Evolutionary conservation across 2,888 invertebrate species (phyloP).

Genomic region (Cremastinae sp.): DNA sequence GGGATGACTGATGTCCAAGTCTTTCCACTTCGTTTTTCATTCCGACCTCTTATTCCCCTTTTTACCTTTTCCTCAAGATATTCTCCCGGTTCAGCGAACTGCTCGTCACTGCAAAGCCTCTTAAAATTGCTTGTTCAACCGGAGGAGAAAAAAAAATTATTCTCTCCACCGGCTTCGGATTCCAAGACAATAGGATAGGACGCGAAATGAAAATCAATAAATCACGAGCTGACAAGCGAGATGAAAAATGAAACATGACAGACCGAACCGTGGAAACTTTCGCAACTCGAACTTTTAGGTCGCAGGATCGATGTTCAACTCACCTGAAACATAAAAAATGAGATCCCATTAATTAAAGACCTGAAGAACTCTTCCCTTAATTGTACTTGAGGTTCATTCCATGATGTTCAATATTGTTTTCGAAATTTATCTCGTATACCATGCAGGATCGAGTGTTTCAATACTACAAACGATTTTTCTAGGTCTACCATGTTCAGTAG

Average conservation of each 20-base stretch:
- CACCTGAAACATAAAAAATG: conserved; percentile 44
- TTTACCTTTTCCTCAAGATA: conserved; percentile 5
- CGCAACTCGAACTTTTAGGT: too few relatives aligned
- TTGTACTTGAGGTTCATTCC: too few relatives aligned
- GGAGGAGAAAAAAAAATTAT: conserved; percentile 17
- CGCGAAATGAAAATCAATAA: conserved; percentile 42
- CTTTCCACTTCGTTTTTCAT: conserved; percentile 74
- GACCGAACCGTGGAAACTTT: too few relatives aligned
- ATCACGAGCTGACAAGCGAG: conserved; percentile 21
- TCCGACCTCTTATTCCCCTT: conserved; percentile 37
- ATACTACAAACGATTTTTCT: too few relatives aligned
- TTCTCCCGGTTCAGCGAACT: conserved; percentile 7
- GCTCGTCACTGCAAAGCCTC: conserved; percentile 37
- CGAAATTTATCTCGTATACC: too few relatives aligned
- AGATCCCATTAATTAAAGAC: not conserved
- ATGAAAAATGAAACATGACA: conserved; percentile 17
- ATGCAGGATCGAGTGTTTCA: too few relatives aligned
- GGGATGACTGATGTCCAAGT: conserved; percentile 72
- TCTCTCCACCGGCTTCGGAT: not conserved
- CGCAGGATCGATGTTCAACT: conserved; percentile 26
- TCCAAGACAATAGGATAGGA: not conserved
- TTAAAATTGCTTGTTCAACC: conserved; percentile 40
- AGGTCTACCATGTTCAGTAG: too few relatives aligned
- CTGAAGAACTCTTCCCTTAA: too few relatives aligned
- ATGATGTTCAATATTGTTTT: too few relatives aligned